Evolutionary conservation across 2,113 vertebrate species (phyloP), one percentile per base, ranked within the genome.

Genomic region (Seriola aureovittata): DNA sequence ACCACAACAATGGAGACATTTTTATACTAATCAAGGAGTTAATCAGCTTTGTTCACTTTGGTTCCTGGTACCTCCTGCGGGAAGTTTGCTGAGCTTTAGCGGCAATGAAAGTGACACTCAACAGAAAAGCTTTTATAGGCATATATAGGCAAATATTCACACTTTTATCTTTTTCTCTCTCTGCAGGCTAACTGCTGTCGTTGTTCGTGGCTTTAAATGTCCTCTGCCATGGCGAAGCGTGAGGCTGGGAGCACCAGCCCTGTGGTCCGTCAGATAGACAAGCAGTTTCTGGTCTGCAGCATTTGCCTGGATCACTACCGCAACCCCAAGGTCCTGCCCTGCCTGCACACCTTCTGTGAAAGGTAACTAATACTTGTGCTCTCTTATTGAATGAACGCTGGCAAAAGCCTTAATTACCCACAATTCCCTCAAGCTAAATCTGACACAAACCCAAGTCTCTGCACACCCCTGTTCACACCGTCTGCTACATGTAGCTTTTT

Each of bases 321-420:
- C 91, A 97, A 95, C 92, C 98, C 95, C 84, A 96, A 96, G 87
- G 95, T 96, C 48, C 92, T 96, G 70, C 98, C 98, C 72, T 99
- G 98, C 78, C 96, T 99, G 82, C 98, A 99, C 91, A 98, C 97
- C 90, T 99, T 99, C 96, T 99, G 97, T 36, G 97, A 99, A 92
- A 97, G 96, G 97, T 98, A 94, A 95, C 57, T 91, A 29, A 32
- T 65, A 23, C 72, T 60, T 71, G 5, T 58, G 10, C 36, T 48
- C 6, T 62, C 25, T 48, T 19, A 34, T 21, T 38, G 42, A 64
- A 10, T 66, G n/a, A 63, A 8, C 50, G 58, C 34, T 1, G 50
- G 9, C 69, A 48, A 44, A 77, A 44, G 36, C 63, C 67, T n/a
- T 73, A 70, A 76, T 48, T 60, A 63, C 29, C 54, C 36, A 25